Conservation (phyloP, 2,797 vertebrate genomes). For the Semaprochilodus insignis region DNA sequence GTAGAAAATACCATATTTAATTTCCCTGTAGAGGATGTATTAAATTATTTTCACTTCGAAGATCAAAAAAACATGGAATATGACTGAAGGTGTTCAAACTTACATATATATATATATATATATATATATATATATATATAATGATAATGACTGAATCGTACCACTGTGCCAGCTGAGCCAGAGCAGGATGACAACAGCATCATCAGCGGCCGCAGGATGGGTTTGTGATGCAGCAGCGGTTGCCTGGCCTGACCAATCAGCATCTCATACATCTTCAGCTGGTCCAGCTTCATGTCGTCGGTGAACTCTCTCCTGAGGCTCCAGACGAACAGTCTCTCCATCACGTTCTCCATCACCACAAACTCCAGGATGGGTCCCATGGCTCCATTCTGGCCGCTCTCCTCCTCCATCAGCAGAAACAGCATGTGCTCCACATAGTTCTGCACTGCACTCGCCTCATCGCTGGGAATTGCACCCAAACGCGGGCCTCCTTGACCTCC, state of each 20-base stretch:
- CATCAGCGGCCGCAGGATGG: slow-evolving; percentile 94
- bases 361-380: slow-evolving; percentile 99
- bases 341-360: slow-evolving; percentile 96
- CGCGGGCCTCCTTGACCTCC: slow-evolving; percentile 60
- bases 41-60: no score
- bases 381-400: slow-evolving; percentile 85
- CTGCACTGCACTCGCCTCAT: slow-evolving; percentile 95
- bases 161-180: slow-evolving; percentile 68
- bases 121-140: no score
- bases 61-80: no score
- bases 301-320: slow-evolving; percentile 94
- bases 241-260: slow-evolving; percentile 91
- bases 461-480: slow-evolving; percentile 82
- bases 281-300: slow-evolving; percentile 95
- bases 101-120: no score
- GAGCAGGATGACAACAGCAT: slow-evolving; percentile 96
- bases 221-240: slow-evolving; percentile 96
- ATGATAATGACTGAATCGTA: background rate
- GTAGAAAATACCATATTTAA: no score
- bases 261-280: slow-evolving; percentile 98
- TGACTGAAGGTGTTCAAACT: no score
- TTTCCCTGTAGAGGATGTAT: no score
- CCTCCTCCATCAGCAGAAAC: slow-evolving; percentile 93
- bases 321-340: slow-evolving; percentile 99
- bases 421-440: slow-evolving; percentile 99